phyloP scores from a whole-genome alignment of 2,113 vertebrate species.

The Cynocephalus volans region DNA sequence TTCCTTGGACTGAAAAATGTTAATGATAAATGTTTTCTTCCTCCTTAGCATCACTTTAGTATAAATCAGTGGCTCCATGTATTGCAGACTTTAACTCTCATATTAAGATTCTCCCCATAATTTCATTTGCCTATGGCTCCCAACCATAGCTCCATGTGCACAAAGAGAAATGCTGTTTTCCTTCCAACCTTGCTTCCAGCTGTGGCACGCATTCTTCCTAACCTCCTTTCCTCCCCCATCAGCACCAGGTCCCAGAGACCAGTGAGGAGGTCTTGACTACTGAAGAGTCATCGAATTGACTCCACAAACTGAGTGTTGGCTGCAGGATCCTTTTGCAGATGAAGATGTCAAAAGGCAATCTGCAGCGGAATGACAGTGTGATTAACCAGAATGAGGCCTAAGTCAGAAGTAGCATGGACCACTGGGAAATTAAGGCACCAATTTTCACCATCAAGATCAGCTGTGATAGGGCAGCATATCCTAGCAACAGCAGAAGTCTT shows the following conservation, averaged over 20 bases:
- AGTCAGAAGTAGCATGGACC: constrained; percentile 89
- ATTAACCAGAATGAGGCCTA: constrained; percentile 92
- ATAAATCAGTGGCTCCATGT: neutral
- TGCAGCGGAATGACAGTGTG: constrained; percentile 90
- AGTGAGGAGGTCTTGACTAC: constrained; percentile 64
- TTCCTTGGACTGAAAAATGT: neutral
- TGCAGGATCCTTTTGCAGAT: constrained; percentile 87
- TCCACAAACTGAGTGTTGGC: constrained; percentile 74
- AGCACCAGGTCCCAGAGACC: neutral
- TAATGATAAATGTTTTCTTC: neutral
- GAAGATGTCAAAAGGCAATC: constrained; percentile 93
- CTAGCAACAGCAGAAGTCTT: constrained; percentile 90
- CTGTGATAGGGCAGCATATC: constrained; percentile 89
- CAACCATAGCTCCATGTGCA: neutral
- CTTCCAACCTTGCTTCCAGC: neutral
- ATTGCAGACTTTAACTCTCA: neutral
- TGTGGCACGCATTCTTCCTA: neutral
- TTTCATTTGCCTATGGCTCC: neutral
- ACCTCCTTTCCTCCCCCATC: neutral
- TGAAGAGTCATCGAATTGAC: constrained; percentile 79
- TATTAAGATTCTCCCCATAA: neutral
- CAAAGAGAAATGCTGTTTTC: constrained; percentile 21
- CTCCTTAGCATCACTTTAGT: neutral
- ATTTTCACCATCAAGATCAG: constrained; percentile 90
- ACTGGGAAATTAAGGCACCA: constrained; percentile 93